These are phyloP conservation scores for Polymixis lichenea DNA, from an alignment of 2,888 invertebrate genomes.

Conservation along the genomic window DNA sequence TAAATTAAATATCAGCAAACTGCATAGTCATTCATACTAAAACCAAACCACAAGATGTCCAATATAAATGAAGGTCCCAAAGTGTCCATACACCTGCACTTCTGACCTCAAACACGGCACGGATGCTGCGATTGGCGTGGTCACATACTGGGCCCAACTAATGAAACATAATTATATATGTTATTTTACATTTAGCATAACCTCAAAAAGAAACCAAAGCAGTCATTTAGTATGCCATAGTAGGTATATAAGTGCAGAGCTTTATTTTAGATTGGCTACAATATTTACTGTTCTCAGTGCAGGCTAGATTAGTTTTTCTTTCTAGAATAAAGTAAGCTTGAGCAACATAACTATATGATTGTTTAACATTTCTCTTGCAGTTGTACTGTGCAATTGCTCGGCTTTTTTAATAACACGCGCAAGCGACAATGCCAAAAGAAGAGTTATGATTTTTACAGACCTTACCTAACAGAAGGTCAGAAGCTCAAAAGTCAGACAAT, in stretches of 20 bases:
- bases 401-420: neutral
- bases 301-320: conserved; percentile 27
- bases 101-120: too few relatives aligned
- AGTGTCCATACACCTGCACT: neutral
- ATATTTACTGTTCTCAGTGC: conserved; percentile 30
- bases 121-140: neutral
- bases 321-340: conserved; percentile 20
- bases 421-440: neutral
- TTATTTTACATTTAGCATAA: neutral
- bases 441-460: neutral
- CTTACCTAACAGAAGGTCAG: neutral
- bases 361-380: conserved; percentile 18
- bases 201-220: neutral
- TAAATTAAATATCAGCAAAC: neutral
- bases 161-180: too few relatives aligned
- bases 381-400: neutral
- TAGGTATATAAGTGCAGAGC: neutral
- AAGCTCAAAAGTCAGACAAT: neutral
- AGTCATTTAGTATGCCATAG: neutral
- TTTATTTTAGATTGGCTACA: conserved; percentile 6
- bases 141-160: neutral
- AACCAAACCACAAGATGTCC: neutral
- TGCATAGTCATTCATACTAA: neutral
- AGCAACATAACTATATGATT: conserved; percentile 25
- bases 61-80: neutral